Conservation (phyloP, 2,888 invertebrate genomes). For the Diadegma fenestrale region DNA sequence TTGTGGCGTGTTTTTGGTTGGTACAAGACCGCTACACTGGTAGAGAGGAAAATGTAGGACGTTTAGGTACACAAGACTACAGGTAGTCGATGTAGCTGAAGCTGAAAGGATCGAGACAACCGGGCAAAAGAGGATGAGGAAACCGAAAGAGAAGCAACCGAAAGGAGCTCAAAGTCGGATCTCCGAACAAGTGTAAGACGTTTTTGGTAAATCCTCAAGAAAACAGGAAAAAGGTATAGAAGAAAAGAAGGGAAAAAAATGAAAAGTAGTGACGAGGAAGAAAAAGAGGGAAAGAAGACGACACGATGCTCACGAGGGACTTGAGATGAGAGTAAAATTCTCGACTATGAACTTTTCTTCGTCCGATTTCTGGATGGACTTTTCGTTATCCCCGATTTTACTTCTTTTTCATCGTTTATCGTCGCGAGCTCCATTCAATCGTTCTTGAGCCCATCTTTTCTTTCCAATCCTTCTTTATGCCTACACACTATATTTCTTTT, state of each 20-base stretch:
- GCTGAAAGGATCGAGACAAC: conserved; percentile 33
- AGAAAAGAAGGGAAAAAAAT: neutral
- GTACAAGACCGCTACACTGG: conserved; percentile 25
- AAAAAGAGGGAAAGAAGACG: neutral
- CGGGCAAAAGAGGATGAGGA: conserved; percentile 2
- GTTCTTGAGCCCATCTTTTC: conserved; percentile 7
- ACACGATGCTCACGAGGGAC: conserved; percentile 23
- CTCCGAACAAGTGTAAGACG: conserved; percentile 50
- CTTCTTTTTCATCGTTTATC: conserved; percentile 26
- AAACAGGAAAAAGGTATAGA: conserved; percentile 2
- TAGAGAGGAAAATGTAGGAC: neutral
- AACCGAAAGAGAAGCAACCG: neutral
- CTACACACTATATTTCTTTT: conserved; percentile 1
- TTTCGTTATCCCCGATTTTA: conserved; percentile 27
- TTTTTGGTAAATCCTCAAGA: conserved; percentile 39
- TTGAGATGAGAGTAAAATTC: conserved; percentile 40
- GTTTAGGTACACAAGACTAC: conserved; percentile 48
- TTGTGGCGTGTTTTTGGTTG: conserved; percentile 40
- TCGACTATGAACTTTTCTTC: conserved; percentile 32
- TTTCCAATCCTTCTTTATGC: neutral
- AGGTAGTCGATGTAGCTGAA: conserved; percentile 60
- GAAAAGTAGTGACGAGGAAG: neutral
- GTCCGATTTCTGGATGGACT: conserved; percentile 41
- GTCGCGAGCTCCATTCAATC: conserved; percentile 30
- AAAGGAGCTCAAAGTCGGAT: conserved; percentile 48